These are phyloP conservation scores for Phalloptychus januarius DNA, from an alignment of 2,797 vertebrate genomes.

Conservation along the genomic window DNA sequence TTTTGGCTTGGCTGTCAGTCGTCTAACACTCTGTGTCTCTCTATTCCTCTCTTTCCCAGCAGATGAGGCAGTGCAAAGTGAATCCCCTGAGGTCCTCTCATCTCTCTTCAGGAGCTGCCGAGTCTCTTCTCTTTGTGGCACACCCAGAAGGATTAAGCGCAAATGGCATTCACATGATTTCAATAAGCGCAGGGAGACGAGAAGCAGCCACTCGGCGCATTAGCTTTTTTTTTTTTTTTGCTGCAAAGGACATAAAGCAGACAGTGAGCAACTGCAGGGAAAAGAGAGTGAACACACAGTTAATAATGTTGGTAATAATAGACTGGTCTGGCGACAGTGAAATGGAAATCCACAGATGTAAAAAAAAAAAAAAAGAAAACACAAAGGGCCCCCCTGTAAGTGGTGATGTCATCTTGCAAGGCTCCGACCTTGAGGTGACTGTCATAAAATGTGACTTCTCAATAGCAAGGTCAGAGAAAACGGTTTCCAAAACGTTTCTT, in stretches of 20 bases:
- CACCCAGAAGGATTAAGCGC: slow-evolving; percentile 82
- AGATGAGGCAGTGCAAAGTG: slow-evolving; percentile 69
- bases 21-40: slow-evolving; percentile 58
- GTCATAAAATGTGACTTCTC: slow-evolving; percentile 57
- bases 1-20: slow-evolving; percentile 82
- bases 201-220: slow-evolving; percentile 81
- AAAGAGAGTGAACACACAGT: slow-evolving; percentile 42
- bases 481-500: slow-evolving; percentile 38
- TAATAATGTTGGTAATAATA: slow-evolving; percentile 78
- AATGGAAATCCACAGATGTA: slow-evolving; percentile 72
- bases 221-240: slow-evolving; percentile 66
- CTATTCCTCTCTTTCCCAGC: slow-evolving; percentile 50
- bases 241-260: slow-evolving; percentile 80
- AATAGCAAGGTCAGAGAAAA: slow-evolving; percentile 28
- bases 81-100: slow-evolving; percentile 83
- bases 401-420: slow-evolving; percentile 75
- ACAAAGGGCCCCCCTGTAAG: slow-evolving; percentile 22
- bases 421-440: slow-evolving; percentile 64
- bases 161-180: slow-evolving; percentile 85
- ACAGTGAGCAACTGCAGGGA: slow-evolving; percentile 61
- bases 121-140: slow-evolving; percentile 78
- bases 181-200: slow-evolving; percentile 80
- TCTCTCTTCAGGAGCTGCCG: slow-evolving; percentile 82
- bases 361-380: slow-evolving; percentile 33
- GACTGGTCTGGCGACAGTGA: slow-evolving; percentile 63